phyloP scores from a whole-genome alignment of 2,797 vertebrate genomes.

The Periophthalmus magnuspinnatus region DNA sequence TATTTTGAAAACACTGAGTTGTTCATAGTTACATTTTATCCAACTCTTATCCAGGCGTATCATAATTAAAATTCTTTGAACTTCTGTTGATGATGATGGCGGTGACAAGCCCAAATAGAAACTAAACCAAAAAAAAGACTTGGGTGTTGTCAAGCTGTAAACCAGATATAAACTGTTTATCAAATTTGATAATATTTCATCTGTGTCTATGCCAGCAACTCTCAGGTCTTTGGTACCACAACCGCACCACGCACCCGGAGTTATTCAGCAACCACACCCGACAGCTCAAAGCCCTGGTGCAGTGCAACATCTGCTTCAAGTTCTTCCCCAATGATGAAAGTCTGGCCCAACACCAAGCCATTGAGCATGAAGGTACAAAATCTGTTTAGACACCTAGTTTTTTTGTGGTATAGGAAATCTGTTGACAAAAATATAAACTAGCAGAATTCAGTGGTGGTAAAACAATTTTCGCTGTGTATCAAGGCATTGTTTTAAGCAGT shows the following conservation, averaged over 20 bases:
- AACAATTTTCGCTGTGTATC: background rate
- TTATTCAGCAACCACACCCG: conserved; percentile 82
- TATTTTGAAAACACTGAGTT: too few species aligned
- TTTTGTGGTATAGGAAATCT: background rate
- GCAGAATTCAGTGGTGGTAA: background rate
- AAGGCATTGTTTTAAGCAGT: too few species aligned
- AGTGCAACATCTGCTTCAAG: conserved; percentile 84
- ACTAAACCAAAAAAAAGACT: too few species aligned
- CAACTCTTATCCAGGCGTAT: too few species aligned
- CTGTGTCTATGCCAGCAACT: conserved; percentile 78
- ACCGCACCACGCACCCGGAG: conserved; percentile 86
- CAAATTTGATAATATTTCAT: background rate
- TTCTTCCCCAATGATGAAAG: conserved; percentile 79
- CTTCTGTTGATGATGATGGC: too few species aligned
- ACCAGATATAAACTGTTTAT: background rate
- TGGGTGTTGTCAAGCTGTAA: too few species aligned
- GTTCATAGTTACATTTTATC: too few species aligned
- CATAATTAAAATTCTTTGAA: too few species aligned
- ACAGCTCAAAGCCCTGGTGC: conserved; percentile 79
- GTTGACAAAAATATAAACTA: background rate
- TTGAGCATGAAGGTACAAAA: conserved; percentile 81
- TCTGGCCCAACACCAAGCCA: conserved; percentile 79
- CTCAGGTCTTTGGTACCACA: conserved; percentile 93
- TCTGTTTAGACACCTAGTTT: background rate
- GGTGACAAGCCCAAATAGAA: too few species aligned